These are phyloP conservation scores for Leptinotarsa rubiginosa DNA, from an alignment of 2,888 invertebrate genomes.

Conservation along the genomic window DNA sequence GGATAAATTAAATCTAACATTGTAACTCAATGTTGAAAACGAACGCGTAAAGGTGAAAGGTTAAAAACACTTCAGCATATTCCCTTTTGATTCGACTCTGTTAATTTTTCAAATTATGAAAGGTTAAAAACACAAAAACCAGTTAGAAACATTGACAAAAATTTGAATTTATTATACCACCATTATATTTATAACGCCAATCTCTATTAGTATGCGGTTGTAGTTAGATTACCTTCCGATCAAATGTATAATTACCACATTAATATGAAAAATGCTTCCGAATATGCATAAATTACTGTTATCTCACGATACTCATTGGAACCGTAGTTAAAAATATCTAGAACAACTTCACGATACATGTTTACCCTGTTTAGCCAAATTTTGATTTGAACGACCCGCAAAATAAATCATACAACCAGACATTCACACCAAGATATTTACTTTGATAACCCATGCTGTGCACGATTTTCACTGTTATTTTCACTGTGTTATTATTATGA, in stretches of 20 bases:
- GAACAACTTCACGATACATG: neutral
- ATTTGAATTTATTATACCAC: too few species aligned
- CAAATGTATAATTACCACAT: neutral
- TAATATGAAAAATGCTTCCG: neutral
- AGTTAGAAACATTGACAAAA: too few species aligned
- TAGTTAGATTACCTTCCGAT: neutral
- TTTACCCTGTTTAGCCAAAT: neutral
- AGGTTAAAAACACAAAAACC: too few species aligned
- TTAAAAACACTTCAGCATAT: too few species aligned
- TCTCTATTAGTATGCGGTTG: too few species aligned
- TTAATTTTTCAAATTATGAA: too few species aligned
- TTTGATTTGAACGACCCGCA: neutral
- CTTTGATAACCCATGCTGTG: neutral
- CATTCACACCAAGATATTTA: neutral
- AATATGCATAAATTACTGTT: conserved; percentile 3
- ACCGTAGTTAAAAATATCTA: neutral
- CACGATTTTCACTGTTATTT: neutral
- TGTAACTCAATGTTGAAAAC: too few species aligned
- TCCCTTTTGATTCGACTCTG: too few species aligned
- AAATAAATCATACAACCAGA: neutral
- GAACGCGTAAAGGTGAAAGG: too few species aligned
- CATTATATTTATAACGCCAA: too few species aligned
- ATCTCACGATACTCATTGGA: neutral
- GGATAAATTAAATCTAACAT: too few species aligned
- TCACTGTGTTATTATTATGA: neutral